phyloP scores from a whole-genome alignment of 2,888 invertebrate genomes.

The Tanypteryx hageni region DNA sequence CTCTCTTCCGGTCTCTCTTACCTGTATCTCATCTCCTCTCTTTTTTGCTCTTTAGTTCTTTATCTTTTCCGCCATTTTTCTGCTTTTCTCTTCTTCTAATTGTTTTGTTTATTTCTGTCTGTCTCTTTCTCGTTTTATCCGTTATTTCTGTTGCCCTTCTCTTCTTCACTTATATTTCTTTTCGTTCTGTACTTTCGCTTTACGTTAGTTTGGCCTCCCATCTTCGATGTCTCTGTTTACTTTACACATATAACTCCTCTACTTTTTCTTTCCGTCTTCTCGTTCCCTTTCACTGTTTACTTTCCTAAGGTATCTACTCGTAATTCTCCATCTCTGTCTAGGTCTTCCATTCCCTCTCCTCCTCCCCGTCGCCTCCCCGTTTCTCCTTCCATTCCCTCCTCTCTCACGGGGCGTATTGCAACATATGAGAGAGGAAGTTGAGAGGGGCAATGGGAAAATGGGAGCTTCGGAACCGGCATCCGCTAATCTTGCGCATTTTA shows the following conservation, averaged over 20 bases:
- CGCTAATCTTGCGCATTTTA: too few species aligned
- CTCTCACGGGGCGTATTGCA: too few species aligned
- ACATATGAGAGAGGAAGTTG: too few species aligned
- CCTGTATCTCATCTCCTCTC: neutral
- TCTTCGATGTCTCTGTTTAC: neutral
- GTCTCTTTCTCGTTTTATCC: neutral
- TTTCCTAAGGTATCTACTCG: too few species aligned
- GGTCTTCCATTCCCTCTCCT: neutral
- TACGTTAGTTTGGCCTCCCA: too few species aligned
- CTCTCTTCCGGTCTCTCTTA: neutral
- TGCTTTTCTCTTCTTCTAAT: neutral
- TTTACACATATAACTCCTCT: neutral
- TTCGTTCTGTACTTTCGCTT: neutral
- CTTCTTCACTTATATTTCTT: neutral
- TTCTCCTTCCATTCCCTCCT: neutral
- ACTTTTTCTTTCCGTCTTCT: too few species aligned
- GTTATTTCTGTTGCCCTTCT: neutral
- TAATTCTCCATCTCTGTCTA: neutral
- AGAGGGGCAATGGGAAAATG: too few species aligned
- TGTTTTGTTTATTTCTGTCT: neutral
- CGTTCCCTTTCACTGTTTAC: too few species aligned
- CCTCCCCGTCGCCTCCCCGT: too few species aligned
- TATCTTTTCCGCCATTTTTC: neutral
- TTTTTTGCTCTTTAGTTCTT: neutral
- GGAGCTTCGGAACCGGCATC: too few species aligned